Evolutionary conservation across 2,888 invertebrate species (phyloP).

Genomic region (Pyrrhosoma nymphula): DNA sequence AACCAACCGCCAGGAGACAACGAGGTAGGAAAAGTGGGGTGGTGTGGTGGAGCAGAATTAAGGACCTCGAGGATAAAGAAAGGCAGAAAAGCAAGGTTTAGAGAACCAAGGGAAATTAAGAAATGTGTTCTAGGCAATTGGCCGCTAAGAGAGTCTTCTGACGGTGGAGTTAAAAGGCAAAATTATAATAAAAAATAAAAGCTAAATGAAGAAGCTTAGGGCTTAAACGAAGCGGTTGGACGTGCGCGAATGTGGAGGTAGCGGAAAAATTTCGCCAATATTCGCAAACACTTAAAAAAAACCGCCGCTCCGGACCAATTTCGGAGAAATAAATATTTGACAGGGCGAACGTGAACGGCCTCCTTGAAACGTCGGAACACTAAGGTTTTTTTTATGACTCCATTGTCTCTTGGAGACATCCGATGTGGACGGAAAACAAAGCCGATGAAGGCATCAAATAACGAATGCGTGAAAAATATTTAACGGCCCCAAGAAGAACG

Average conservation of each 20-base stretch:
- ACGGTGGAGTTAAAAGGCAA: no score
- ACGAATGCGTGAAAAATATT: no score
- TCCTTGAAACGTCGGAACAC: no score
- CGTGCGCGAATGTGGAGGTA: neutral
- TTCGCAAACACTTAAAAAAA: neutral
- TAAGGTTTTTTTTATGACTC: constrained; percentile 1
- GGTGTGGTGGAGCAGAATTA: neutral
- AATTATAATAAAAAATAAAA: neutral
- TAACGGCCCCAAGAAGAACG: no score
- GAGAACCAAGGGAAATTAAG: neutral
- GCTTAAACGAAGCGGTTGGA: neutral
- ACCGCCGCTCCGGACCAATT: neutral
- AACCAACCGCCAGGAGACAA: neutral
- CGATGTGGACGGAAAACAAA: neutral
- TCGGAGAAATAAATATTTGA: constrained; percentile 11
- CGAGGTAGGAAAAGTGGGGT: neutral
- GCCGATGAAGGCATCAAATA: neutral
- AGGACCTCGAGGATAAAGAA: neutral
- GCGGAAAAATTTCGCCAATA: neutral
- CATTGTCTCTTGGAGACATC: neutral
- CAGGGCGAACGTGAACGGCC: neutral
- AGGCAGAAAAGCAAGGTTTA: neutral
- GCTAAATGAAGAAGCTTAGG: neutral
- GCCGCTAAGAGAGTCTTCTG: no score
- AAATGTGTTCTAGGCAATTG: no score